Base-by-base conservation (phyloP, 2,797 vertebrate genomes). In the Sphenopsis melanotis region DNA sequence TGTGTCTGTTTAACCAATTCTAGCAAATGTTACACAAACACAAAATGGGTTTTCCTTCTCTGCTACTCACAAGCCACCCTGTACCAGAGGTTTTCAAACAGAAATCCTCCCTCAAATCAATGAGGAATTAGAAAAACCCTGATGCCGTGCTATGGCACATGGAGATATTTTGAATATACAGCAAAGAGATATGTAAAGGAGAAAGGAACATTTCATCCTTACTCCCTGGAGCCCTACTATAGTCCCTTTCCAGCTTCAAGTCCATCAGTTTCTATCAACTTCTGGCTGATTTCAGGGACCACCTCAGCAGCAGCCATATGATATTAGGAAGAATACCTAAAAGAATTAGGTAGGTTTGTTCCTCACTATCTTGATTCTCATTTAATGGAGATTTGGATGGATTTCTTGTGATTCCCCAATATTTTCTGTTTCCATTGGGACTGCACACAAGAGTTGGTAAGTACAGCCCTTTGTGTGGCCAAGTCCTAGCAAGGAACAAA, bases 11-110 rank as follows among this genome's bases (percentile, higher is more conserved):
- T 87, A 94, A 76, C 90, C 86, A 93, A 86, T 76, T 81, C 92
- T 69, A 85, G 64, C 68, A 93, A 92, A 95, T 89, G 92, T 90
- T 87, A 90, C 83, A 92, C 76, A 96, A 95, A 95, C 88, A 92
- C 59, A 60, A 69, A 72, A 88, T 6, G 23, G 85, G 85, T 79
- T 88, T 82, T 63, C 79, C 68, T 69, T 86, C 92, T 66, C 83
- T 42, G 5, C 9, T 86, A 69, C 80, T 93, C 44, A 77, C 52
- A 76, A 87, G 47, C 65, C 81, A 87, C 57, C 50, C 71, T 41
- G 32, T 91, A 42, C 44, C 23, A 68, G 39, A 50, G 85, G 75
- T 91, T 96, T 96, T 76, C 83, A 91, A 95, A 93, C 70, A 91
- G 77, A 88, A 94, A 77, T 80, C 56, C 49, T 88, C 71, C 50